Evolutionary conservation across 2,888 invertebrate species (phyloP).

Genomic region (Drosophila infuscata): DNA sequence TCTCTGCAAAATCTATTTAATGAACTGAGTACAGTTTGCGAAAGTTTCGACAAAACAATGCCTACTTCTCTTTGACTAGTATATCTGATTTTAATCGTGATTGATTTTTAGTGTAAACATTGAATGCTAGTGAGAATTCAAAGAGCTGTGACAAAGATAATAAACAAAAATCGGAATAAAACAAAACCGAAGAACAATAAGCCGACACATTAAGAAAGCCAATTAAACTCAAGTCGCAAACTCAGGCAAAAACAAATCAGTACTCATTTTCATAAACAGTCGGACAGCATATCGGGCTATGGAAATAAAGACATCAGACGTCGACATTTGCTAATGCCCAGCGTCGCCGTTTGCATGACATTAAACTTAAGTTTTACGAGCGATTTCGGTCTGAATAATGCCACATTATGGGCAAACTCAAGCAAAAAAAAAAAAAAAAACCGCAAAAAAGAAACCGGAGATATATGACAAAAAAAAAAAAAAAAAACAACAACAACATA

Average conservation of each 20-base stretch:
- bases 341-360: constrained; percentile 74
- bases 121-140: constrained; percentile 20
- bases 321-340: constrained; percentile 65
- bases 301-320: constrained; percentile 68
- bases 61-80: not conserved
- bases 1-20: constrained; percentile 45
- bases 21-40: not conserved
- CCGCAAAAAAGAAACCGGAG: constrained; percentile 40
- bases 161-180: constrained; percentile 24
- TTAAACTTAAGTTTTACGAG: constrained; percentile 74
- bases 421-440: constrained; percentile 21
- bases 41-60: not conserved
- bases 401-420: constrained; percentile 51
- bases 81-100: constrained; percentile 3
- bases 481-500: constrained; percentile 4
- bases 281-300: constrained; percentile 36
- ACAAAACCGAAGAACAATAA: constrained; percentile 34
- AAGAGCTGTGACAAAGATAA: constrained; percentile 39
- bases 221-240: constrained; percentile 60
- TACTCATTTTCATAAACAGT: constrained; percentile 34
- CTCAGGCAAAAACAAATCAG: constrained; percentile 10
- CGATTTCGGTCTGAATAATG: constrained; percentile 60
- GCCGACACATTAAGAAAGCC: constrained; percentile 57
- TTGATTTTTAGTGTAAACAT: constrained; percentile 37
- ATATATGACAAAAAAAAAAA: constrained; percentile 14